Evolutionary conservation across 2,888 invertebrate species (phyloP), one percentile per base, ranked within the genome.

Genomic region (Acanthosepion lycidas): DNA sequence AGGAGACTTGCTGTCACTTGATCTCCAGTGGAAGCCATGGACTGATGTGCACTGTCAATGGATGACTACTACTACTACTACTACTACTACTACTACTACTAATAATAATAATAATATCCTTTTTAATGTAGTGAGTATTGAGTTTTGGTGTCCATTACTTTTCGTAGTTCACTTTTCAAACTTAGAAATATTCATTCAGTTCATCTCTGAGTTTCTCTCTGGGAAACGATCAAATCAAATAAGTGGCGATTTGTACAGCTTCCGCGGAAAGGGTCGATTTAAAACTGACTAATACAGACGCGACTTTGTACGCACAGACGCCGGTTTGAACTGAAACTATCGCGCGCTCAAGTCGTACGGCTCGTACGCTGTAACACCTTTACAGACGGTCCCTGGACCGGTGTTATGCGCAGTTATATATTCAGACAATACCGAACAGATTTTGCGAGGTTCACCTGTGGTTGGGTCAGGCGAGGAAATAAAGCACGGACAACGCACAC

Each of bases 351-450:
- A 78, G 12, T 33, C 78, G 78, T 18, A n/a, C n/a, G 15, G 9
- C n/a, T n/a, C 2, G 78, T 78, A 4, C n/a, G 78, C 78, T n/a
- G 33, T 78, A 33, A 78, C 78, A 78, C 78, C 78, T 78, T n/a
- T n/a, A 78, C n/a, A 78, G 78, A 78, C 78, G 78, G 78, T 78
- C 78, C 15, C 23, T n/a, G 15, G 78, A 78, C n/a, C 78, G n/a
- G 78, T n/a, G 78, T 78, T 78, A 78, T 78, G n/a, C 78, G 33
- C 78, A n/a, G 78, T 78, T 78, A 78, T 78, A n/a, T 78, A 78
- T 78, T 78, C 78, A 78, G n/a, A 78, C 78, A 78, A n/a, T 78
- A 78, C 78, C n/a, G 78, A 9, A 12, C 78, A 78, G n/a, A 78
- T 78, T 33, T 78, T 78, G 15, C n/a, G 15, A n/a, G n/a, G 78